Conservation (phyloP, 2,888 invertebrate genomes). For the Drosophila sordidapex region DNA sequence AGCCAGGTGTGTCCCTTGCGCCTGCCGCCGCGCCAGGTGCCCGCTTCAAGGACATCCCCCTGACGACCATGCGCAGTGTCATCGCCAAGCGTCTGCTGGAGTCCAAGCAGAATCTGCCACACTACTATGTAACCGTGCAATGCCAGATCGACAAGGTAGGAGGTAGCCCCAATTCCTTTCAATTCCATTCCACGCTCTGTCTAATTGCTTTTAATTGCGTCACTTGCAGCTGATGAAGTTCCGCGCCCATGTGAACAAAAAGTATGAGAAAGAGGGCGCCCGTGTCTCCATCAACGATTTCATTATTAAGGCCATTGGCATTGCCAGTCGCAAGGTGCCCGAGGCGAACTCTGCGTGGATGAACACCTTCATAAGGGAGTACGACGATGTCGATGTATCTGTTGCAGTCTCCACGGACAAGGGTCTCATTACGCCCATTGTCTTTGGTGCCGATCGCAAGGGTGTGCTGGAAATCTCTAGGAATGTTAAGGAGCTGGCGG, state of each 20-base stretch:
- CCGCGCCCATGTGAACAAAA: constrained; percentile 91
- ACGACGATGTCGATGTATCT: constrained; percentile 95
- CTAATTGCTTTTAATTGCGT: neutral
- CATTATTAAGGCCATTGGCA: constrained; percentile 96
- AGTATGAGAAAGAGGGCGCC: constrained; percentile 91
- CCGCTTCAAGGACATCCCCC: constrained; percentile 90
- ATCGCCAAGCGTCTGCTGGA: constrained; percentile 95
- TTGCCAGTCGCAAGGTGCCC: constrained; percentile 95
- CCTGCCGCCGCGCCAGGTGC: constrained; percentile 57
- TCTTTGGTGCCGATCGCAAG: constrained; percentile 95
- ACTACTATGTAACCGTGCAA: constrained; percentile 96
- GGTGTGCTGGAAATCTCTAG: constrained; percentile 93
- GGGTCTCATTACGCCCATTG: constrained; percentile 98
- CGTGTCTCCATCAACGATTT: constrained; percentile 98
- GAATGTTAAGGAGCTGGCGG: constrained; percentile 92
- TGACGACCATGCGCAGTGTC: constrained; percentile 92
- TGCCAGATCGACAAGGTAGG: constrained; percentile 92
- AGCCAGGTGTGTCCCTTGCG: constrained; percentile 30
- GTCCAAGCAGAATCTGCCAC: constrained; percentile 97
- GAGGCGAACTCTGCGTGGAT: constrained; percentile 98
- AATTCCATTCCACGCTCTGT: neutral
- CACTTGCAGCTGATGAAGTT: constrained; percentile 86
- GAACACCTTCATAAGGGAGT: constrained; percentile 96
- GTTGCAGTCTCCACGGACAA: constrained; percentile 98
- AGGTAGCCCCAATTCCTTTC: constrained; percentile 66